Base-by-base conservation (phyloP, 2,888 invertebrate genomes). In the Tinea pellionella region DNA sequence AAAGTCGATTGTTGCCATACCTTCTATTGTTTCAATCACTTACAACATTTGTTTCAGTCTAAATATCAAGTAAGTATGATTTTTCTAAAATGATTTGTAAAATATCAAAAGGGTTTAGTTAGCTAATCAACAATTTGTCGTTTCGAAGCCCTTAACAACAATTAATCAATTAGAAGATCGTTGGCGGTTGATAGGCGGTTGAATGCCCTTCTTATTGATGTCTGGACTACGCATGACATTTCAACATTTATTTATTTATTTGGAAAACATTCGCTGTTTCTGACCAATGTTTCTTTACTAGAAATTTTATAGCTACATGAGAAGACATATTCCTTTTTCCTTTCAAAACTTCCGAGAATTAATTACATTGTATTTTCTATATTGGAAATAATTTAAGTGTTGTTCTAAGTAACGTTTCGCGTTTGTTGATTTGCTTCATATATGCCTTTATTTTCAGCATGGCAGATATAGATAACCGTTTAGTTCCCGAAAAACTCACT, bases 71-170 rank as follows among this genome's bases (percentile, higher is more conserved):
- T 6, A 24, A 24, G 24, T 24, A 3, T 24, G 37, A 37, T 9
- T 37, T 9, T 37, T 37, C 24, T 13, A 13, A 32, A 57, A 57
- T 55, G 24, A 29, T 4, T 32, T 57, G 6, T 24, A 9, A 13
- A 57, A 75, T 67, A 69, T 68, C 42, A 57, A 61, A 67, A 62
- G 66, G 68, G 68, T 71, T n/a, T n/a, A n/a, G n/a, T n/a, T n/a
- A n/a, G n/a, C n/a, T 68, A 69, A 69, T 65, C 61, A 62, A 64
- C 68, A 69, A 71, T 71, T 71, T 69, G 70, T 70, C 68, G 29
- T 2, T 12, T 3, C 13, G 1, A 13, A 53, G 53, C 53, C 53
- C 53, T 53, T 53, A 53, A 53, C 53, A 4, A 53, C 53, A 53
- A 65, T 67, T 64, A 65, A 65, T 65, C 68, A 67, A 69, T 71